phyloP scores from a whole-genome alignment of 64 coral and sea anemone genomes.

The Cladopsammia gracilis region DNA sequence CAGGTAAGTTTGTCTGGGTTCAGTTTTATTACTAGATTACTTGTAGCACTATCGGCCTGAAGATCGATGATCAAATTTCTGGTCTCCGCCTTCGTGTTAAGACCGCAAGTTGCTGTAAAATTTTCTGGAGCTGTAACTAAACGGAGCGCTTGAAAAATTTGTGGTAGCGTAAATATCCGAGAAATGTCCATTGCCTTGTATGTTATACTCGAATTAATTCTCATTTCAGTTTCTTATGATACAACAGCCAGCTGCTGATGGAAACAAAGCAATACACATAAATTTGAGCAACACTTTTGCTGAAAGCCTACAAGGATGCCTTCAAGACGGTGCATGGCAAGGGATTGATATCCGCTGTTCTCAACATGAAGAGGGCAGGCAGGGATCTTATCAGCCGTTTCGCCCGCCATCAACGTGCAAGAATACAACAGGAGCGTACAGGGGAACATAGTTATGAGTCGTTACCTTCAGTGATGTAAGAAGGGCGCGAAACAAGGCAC shows the following conservation, averaged over 20 bases:
- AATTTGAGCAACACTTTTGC: not conserved
- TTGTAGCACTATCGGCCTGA: too few species aligned
- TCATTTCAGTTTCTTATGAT: not conserved
- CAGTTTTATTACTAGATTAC: not conserved
- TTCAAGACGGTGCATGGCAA: slow-evolving; percentile 19
- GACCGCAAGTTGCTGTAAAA: too few species aligned
- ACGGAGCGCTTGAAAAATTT: too few species aligned
- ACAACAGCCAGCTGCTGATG: not conserved
- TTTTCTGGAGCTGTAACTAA: too few species aligned
- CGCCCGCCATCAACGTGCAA: slow-evolving; percentile 1
- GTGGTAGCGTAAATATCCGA: too few species aligned
- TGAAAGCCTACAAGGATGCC: not conserved
- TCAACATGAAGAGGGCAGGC: not conserved
- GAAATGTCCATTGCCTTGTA: too few species aligned
- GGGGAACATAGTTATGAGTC: too few species aligned
- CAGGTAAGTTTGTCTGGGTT: not conserved
- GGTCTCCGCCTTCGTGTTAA: too few species aligned
- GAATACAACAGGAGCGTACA: not conserved
- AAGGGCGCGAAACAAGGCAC: too few species aligned
- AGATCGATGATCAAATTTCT: too few species aligned
- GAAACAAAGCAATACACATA: not conserved
- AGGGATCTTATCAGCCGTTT: not conserved
- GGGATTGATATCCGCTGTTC: slow-evolving; percentile 29
- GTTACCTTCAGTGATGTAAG: too few species aligned
- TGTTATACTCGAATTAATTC: not conserved